These are phyloP conservation scores for Cyrtodaria siliqua DNA, from an alignment of 2,888 invertebrate genomes.

Conservation along the genomic window DNA sequence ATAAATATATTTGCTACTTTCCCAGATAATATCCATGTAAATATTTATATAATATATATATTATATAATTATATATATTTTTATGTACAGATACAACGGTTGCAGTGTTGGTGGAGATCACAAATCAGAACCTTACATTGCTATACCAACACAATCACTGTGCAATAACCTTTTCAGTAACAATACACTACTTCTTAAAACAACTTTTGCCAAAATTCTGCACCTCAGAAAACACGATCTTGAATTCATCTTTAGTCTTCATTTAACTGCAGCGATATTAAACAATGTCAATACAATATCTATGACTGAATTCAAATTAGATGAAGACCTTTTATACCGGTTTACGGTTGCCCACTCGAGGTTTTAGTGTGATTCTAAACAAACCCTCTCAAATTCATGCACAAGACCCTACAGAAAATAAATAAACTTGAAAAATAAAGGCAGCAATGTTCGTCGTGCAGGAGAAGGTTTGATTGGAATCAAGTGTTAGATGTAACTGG, in stretches of 20 bases:
- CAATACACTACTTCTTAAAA: conserved; percentile 2
- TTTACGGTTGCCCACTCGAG: neutral
- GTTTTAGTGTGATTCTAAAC: conserved; percentile 35
- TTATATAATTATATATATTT: no score
- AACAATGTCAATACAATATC: no score
- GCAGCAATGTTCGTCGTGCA: conserved; percentile 15
- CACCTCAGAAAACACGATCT: conserved; percentile 12
- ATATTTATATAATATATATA: no score
- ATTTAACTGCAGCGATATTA: conserved; percentile 5
- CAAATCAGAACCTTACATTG: no score
- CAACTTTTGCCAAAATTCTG: neutral
- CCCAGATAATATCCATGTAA: no score
- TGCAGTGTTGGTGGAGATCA: no score
- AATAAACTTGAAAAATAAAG: no score
- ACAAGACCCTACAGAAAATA: conserved; percentile 30
- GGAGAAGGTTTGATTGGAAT: conserved; percentile 27
- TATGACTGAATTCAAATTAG: conserved; percentile 1
- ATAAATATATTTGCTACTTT: no score
- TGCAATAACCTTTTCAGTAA: no score
- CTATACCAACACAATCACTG: no score
- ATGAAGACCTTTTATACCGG: conserved; percentile 19
- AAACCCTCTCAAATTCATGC: conserved; percentile 57
- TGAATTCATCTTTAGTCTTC: conserved; percentile 4
- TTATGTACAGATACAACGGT: no score
- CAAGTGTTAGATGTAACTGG: conserved; percentile 3